Evolutionary conservation across 35 echinoderm and acorn worm species (phyloP), one percentile per base, ranked within the genome.

Genomic region (Strongylocentrotus purpuratus): DNA sequence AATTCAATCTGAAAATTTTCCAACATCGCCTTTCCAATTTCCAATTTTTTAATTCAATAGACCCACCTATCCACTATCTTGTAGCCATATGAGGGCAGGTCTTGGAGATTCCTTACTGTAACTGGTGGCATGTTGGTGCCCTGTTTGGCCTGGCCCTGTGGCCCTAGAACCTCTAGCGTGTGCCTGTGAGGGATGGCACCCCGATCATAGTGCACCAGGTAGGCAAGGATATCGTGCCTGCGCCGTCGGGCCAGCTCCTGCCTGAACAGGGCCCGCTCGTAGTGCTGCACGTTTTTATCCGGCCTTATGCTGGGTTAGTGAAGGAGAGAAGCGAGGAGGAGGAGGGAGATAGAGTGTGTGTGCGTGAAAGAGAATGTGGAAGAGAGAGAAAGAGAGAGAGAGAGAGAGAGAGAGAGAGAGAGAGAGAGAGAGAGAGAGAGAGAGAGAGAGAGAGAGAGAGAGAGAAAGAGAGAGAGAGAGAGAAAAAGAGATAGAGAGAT

Each of bases 141-240:
- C 47, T 32, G 7, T 94, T 86, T 33, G 46, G 31, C 31, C 45
- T 31, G 22, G 12, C 32, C 31, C 32, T 50, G 85, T 88, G 22
- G 28, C 15, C 85, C 94, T 17, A 90, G 15, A 41, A 22, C 20
- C 20, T 46, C 94, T 45, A 87, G 78, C 15, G 85, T 52, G 45
- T 85, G 46, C 32, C 50, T 48, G 12, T 47, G 25, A 46, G 46
- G 46, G 6, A 32, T 31, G 5, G 48, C 31, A 25, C 88, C 78
- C 90, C 86, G 86, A 15, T 97, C 94, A 94, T 97, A 99, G 90
- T 99, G 98, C 17, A 99, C 98, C n/a, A 99, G 86, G 90, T 99
- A 99, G 8, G 98, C 98, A 45, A 99, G 33, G 47, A 99, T 96
- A 86, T 99, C 98, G 89, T 97, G 98, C 46, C 97, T 96, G 33